Evolutionary conservation across 2,888 invertebrate species (phyloP), one percentile per base, ranked within the genome.

Genomic region (Xylocampa areola): DNA sequence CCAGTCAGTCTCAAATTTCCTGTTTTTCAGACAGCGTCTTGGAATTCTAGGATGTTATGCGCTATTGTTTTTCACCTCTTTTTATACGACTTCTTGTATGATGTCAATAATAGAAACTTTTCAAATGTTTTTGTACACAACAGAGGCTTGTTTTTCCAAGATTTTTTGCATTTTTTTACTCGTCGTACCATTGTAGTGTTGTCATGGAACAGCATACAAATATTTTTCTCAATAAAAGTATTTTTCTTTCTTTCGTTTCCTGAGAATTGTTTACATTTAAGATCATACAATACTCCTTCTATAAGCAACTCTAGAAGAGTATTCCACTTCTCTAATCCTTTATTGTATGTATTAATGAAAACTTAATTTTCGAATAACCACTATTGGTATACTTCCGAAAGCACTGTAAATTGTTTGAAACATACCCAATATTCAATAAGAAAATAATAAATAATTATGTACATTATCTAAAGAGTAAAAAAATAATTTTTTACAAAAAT

Each of bases 41-140:
- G 14, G 51, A 27, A 48, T 68, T 47, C 29, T 55, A 27, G 54
- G 41, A 65, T 52, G 14, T 36, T 45, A 64, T 53, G 37, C 6
- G 41, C 39, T 40, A 60, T 73, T 69, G 69, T 72, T 69, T 72
- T 72, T 51, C 37, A 48, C 41, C 54, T 49, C 27, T 41, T 68
- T 71, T 62, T 64, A 51, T 57, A 27, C 23, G 43, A 68, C 45
- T 47, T 54, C 48, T 40, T 51, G 36, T 57, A 37, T 40, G 23
- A 55, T 25, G 32, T 21, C 32, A 25, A 55, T 35, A 39, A 57
- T 36, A 44, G 16, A 61, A 71, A 72, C 45, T 65, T 72, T 68
- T 53, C 43, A 51, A 53, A 64, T 50, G 36, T 17, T 51, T 64
- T 23, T 32, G 32, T 54, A 29, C 27, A 32, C n/a, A 23, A 37